These are phyloP conservation scores for Lithophane socia DNA, from an alignment of 2,888 invertebrate genomes.

Conservation along the genomic window DNA sequence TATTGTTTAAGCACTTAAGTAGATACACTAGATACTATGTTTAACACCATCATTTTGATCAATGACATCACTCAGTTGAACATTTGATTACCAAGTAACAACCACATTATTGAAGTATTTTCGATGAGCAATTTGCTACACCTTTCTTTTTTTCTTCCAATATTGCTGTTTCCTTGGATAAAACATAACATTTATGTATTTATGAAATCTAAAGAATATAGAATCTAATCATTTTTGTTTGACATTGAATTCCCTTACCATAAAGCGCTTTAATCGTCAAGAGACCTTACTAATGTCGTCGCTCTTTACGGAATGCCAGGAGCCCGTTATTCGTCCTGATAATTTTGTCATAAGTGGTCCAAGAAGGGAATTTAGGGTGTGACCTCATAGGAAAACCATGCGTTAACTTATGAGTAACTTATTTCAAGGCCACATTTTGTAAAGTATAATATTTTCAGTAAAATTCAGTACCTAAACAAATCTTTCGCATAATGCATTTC, in stretches of 20 bases:
- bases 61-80: neutral
- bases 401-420: constrained; percentile 11
- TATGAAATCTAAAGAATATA: neutral
- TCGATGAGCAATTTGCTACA: neutral
- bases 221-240: constrained; percentile 1
- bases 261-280: constrained; percentile 14
- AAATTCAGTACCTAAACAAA: neutral
- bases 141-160: neutral
- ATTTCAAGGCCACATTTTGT: constrained; percentile 23
- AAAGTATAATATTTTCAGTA: neutral
- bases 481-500: neutral
- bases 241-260: neutral
- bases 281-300: constrained; percentile 37
- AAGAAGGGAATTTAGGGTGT: constrained; percentile 36
- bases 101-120: neutral
- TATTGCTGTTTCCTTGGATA: neutral
- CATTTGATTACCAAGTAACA: neutral
- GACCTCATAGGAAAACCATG: constrained; percentile 48
- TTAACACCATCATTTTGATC: neutral
- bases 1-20: constrained; percentile 6
- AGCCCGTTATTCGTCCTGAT: constrained; percentile 64
- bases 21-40: neutral
- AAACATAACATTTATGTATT: neutral
- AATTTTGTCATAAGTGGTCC: constrained; percentile 52
- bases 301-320: constrained; percentile 50